These are phyloP conservation scores for Cheilosia variabilis DNA, from an alignment of 2,888 invertebrate genomes.

Conservation along the genomic window DNA sequence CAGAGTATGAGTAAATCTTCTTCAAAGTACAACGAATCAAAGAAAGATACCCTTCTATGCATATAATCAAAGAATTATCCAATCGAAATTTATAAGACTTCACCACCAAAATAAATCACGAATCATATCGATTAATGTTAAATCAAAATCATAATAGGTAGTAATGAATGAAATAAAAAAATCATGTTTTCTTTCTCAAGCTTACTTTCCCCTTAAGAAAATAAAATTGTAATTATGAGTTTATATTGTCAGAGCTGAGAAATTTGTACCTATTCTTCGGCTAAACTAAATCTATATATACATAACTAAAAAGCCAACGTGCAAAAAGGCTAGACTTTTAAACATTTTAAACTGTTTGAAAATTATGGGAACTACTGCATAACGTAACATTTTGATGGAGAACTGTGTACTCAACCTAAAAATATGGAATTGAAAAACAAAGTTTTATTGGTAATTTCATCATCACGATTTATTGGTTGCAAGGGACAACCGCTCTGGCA, in stretches of 20 bases:
- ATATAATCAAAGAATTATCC: conserved; percentile 64
- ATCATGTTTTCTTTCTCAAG: conserved; percentile 20
- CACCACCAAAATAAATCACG: conserved; percentile 71
- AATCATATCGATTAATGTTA: conserved; percentile 69
- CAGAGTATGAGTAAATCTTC: conserved; percentile 48
- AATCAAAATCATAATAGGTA: conserved; percentile 55
- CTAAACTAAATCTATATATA: too few relatives aligned
- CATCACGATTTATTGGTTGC: not conserved
- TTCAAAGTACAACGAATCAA: conserved; percentile 67
- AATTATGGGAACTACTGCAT: too few relatives aligned
- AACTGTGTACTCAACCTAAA: not conserved
- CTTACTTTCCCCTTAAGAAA: not conserved
- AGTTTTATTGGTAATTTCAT: not conserved
- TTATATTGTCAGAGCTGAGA: conserved; percentile 10
- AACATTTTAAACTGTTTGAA: too few relatives aligned
- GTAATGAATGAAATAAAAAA: conserved; percentile 32
- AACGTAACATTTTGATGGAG: not conserved
- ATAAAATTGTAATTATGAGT: not conserved
- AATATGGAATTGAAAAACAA: not conserved
- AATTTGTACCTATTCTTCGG: conserved; percentile 1
- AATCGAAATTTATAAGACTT: conserved; percentile 75
- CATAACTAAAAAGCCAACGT: too few relatives aligned
- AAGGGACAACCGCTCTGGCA: too few relatives aligned
- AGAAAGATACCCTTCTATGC: conserved; percentile 34
- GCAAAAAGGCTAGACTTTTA: not conserved